Percentiles rank a stretch among this genome's conserved stretches.
Conservation (phyloP, 2,888 invertebrate genomes). For the Atrina japonica region DNA sequence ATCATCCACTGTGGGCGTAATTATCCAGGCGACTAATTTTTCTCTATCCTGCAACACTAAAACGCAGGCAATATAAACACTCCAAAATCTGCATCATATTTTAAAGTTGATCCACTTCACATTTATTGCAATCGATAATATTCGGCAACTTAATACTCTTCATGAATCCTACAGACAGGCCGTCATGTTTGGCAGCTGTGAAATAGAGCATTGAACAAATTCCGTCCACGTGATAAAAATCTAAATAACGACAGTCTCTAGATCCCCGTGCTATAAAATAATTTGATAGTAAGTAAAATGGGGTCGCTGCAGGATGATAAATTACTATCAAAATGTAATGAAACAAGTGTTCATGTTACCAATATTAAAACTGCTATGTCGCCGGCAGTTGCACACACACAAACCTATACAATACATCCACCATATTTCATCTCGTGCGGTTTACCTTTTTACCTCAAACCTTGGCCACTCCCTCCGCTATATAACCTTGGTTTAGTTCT, state of each 20-base stretch:
- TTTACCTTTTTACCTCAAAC: conserved; percentile 13
- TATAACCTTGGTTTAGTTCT: conserved; percentile 10
- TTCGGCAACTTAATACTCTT: conserved; percentile 41
- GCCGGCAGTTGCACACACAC: conserved; percentile 3
- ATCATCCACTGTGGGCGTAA: too few species aligned
- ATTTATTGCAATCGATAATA: conserved; percentile 27
- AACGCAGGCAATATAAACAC: too few species aligned
- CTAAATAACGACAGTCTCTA: conserved; percentile 46
- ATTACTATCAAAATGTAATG: conserved; percentile 13
- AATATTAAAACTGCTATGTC: conserved; percentile 21
- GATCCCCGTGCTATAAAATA: conserved; percentile 45
- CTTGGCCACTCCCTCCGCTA: conserved; percentile 32
- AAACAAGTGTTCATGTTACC: conserved; percentile 14
- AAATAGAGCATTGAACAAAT: conserved; percentile 41
- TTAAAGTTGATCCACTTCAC: too few species aligned
- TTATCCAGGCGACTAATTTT: too few species aligned
- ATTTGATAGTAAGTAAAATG: conserved; percentile 40
- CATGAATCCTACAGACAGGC: conserved; percentile 11
- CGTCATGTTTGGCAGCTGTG: conserved; percentile 33
- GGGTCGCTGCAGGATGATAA: conserved; percentile 22
- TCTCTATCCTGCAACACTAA: too few species aligned
- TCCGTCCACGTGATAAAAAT: conserved; percentile 47
- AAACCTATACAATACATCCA: conserved; percentile 2
- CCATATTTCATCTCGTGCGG: conserved; percentile 17
- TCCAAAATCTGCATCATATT: too few species aligned